These are phyloP conservation scores for Macrobrachium rosenbergii DNA, from an alignment of 1,140 invertebrate genomes.

Conservation along the genomic window DNA sequence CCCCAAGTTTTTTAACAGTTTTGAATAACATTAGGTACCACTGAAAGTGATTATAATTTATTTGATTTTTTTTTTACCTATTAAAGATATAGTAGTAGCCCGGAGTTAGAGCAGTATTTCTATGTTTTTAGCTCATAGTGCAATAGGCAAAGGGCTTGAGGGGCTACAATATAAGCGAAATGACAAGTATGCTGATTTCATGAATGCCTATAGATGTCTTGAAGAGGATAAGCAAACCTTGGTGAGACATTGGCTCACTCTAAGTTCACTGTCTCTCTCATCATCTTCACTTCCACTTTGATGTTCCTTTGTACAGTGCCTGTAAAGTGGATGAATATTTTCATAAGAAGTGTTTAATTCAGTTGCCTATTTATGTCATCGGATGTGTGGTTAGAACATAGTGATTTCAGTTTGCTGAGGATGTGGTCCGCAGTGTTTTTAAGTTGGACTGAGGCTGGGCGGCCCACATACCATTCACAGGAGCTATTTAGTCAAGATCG, in stretches of 20 bases:
- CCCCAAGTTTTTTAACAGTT: no score
- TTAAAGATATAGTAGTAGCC: slow-evolving; percentile 22
- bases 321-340: slow-evolving; percentile 12
- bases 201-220: slow-evolving; percentile 14
- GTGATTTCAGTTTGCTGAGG: slow-evolving; percentile 57
- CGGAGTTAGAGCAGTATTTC: slow-evolving; percentile 28
- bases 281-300: slow-evolving; percentile 25
- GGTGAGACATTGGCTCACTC: slow-evolving; percentile 20
- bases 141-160: slow-evolving; percentile 57
- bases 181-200: neutral
- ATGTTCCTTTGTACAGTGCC: slow-evolving; percentile 29
- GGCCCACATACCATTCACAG: slow-evolving; percentile 60
- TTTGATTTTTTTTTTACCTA: slow-evolving; percentile 15
- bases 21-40: neutral
- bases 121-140: slow-evolving; percentile 33
- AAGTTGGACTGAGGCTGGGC: slow-evolving; percentile 60
- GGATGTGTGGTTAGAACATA: slow-evolving; percentile 38
- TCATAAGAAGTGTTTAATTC: slow-evolving; percentile 7
- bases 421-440: slow-evolving; percentile 61
- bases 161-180: slow-evolving; percentile 34
- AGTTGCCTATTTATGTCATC: slow-evolving; percentile 35
- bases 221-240: slow-evolving; percentile 37
- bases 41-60: neutral
- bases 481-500: slow-evolving; percentile 58
- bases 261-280: slow-evolving; percentile 40